Base-by-base conservation (phyloP, 2,888 invertebrate species). In the Galerucella calmariensis region DNA sequence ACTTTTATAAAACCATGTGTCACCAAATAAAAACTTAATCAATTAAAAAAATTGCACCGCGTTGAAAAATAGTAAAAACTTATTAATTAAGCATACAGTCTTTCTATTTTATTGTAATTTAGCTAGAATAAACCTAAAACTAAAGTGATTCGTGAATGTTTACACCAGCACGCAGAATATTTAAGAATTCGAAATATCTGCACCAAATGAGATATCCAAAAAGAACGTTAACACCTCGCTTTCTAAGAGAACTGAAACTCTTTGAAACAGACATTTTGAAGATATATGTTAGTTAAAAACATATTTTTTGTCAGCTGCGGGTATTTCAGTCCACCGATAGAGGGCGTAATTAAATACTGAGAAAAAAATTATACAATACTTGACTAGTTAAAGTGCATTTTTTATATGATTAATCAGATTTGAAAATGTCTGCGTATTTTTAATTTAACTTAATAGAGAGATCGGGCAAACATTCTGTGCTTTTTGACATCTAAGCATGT, bases 1-100 rank as follows among this genome's bases (percentile, higher is more conserved):
- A 84, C 84, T 84, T 85, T 87, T 86, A 87, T 87, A 87, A 87
- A 87, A 87, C 87, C 87, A 87, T 86, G 87, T 87, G 85, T 87
- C 87, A 87, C 86, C 87, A 87, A 86, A 83, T 85, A n/a, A n/a
- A 85, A 85, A 85, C 85, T 85, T 85, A 86, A 86, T 84, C 84
- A 83, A 77, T 77, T 78, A 74, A 72, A 76, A 75, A 74, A 76
- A 77, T n/a, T 67, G 80, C 82, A 81, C 81, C 82, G 81, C 80
- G 83, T 82, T 81, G 79, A 82, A 84, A 84, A 84, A 83, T 84
- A 83, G 85, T 82, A 82, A 82, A 81, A 79, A 82, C 80, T 79
- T 80, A 81, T 76, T 69, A 75, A 79, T 82, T 82, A 82, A 85
- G 83, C 83, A 83, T 85, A 85, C 86, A 86, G 86, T 86, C 86